Evolutionary conservation across 2,113 vertebrate genomes (phyloP), one percentile per base, ranked within the genome.

Genomic region (Psittacara wagleri): DNA sequence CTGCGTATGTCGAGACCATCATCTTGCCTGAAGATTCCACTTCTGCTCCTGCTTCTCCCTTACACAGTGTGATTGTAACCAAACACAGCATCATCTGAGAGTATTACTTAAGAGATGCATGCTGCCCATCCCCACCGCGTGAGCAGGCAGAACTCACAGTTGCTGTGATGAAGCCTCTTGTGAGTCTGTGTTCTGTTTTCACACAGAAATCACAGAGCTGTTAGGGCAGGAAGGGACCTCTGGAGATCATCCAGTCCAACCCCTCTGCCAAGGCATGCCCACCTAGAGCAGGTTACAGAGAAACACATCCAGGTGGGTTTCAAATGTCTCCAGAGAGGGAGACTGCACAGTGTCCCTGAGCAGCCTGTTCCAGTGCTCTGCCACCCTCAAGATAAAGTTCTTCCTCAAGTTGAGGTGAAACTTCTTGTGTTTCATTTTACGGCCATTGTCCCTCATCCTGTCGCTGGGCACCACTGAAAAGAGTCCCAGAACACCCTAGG

Each of bases 161-260:
- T 17, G 33, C 68, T 23, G 51, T 43, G 16, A 7, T 0, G 37
- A 35, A 59, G 51, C 37, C 55, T 33, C 41, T 44, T 2, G 1
- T 0, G 23, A 25, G 19, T 2, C 29, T 22, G 12, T 11, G 2
- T 29, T 77, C 28, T 22, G 18, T 22, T 57, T 27, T 6, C 57
- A 59, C 20, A 57, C 57, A 35, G 9, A n/a, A n/a, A 10, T 35
- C 57, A 23, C 20, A 35, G 57, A 35, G 14, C 9, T 35, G 57
- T 35, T 59, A 16, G 57, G 57, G 57, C 22, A 10, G 57, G 33
- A 59, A 7, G 57, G 57, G 33, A 59, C 57, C 33, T 59, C 33
- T 59, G 22, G 57, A 35, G 57, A 16, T 59, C 22, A 35, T 59
- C 57, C 14, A 24, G 57, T n/a, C 52, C 52, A 54, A 54, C 28